A percentile compares a stretch with the other conserved stretches of the same genome.
Conservation (phyloP, 2,113 vertebrate species). For the Eonycteris spelaea region DNA sequence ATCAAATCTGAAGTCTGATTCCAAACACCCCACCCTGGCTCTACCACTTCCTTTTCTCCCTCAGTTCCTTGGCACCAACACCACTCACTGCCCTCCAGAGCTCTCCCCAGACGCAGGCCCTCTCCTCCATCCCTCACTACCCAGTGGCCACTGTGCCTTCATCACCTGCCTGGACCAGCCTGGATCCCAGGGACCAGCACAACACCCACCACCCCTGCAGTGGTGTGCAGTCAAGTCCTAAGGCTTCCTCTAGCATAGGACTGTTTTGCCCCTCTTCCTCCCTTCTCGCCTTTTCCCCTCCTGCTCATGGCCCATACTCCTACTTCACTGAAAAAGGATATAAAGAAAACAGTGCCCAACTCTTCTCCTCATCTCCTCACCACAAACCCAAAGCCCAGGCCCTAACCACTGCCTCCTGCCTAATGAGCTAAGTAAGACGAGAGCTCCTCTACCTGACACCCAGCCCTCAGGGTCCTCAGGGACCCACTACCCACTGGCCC, state of each 20-base stretch:
- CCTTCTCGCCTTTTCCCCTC: no score
- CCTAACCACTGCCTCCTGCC: no score
- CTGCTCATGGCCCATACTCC: not conserved
- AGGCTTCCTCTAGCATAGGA: not conserved
- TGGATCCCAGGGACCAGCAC: not conserved
- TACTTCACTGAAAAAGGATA: not conserved
- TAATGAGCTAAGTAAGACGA: not conserved
- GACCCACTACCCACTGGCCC: not conserved
- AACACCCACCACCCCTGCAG: no score
- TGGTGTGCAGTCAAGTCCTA: rapidly evolving
- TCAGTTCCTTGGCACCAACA: not conserved
- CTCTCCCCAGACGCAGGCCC: not conserved
- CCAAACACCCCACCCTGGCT: not conserved
- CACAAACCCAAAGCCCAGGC: not conserved
- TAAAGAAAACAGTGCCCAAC: not conserved
- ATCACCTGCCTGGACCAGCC: not conserved
- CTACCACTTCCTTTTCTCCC: not conserved
- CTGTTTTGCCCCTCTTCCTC: not conserved
- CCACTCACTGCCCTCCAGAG: not conserved
- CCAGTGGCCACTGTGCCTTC: not conserved
- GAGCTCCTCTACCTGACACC: not conserved
- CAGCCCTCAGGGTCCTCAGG: not conserved
- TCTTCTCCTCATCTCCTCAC: not conserved
- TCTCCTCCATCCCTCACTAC: rapidly evolving
- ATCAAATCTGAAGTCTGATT: not conserved